phyloP scores from a whole-genome alignment of 2,113 vertebrate genomes.

The Megaceryle maxima region DNA sequence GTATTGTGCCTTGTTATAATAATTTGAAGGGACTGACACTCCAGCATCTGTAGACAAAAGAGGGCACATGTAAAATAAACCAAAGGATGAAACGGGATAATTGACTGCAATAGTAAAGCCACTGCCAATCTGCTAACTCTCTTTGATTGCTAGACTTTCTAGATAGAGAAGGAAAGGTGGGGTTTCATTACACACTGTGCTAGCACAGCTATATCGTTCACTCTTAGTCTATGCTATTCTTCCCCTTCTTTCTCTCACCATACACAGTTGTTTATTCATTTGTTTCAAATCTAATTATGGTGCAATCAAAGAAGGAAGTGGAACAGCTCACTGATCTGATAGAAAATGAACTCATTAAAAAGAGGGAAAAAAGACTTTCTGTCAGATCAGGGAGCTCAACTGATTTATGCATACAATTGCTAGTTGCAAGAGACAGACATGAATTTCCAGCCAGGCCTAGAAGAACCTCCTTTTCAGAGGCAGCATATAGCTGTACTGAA shows the following conservation, averaged over 20 bases:
- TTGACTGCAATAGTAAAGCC: background rate
- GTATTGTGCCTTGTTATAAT: background rate
- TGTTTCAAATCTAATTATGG: constrained; percentile 5
- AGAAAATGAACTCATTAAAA: constrained; percentile 1
- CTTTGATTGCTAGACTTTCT: background rate
- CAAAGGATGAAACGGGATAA: background rate
- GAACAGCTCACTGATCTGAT: background rate
- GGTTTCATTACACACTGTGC: background rate
- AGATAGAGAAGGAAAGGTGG: background rate
- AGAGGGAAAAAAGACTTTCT: background rate
- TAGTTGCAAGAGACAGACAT: background rate
- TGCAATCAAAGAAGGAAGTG: background rate
- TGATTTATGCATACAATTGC: background rate
- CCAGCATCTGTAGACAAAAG: background rate
- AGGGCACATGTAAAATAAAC: background rate
- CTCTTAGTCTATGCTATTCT: background rate
- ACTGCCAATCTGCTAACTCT: background rate
- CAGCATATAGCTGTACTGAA: background rate
- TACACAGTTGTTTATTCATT: background rate
- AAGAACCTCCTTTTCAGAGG: background rate
- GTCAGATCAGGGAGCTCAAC: background rate
- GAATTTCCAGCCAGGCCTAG: background rate
- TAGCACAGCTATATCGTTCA: background rate
- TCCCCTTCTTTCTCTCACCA: background rate
- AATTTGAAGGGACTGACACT: background rate